Conservation (phyloP, 2,888 invertebrate species). For the Chloroclystis v-ata region DNA sequence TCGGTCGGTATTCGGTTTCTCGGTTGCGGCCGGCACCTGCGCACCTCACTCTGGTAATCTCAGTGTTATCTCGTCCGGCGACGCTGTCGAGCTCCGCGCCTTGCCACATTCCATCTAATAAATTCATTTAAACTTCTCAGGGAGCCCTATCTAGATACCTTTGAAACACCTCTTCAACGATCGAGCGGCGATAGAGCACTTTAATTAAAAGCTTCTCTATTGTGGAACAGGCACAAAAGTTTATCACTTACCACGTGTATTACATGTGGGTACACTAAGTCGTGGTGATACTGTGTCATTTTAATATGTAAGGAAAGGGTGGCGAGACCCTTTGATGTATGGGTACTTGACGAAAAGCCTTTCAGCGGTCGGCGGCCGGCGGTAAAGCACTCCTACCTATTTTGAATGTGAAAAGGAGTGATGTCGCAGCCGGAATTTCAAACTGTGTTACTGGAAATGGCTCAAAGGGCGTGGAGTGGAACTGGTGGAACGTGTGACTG, state of each 20-base stretch:
- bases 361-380: conserved; percentile 32
- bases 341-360: conserved; percentile 39
- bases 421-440: conserved; percentile 25
- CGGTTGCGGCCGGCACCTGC: conserved; percentile 46
- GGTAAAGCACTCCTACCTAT: conserved; percentile 28
- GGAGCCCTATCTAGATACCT: conserved; percentile 31
- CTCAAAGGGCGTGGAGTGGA: conserved; percentile 19
- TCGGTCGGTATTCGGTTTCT: conserved; percentile 39
- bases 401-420: conserved; percentile 34
- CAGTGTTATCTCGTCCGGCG: conserved; percentile 42
- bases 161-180: conserved; percentile 20
- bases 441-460: conserved; percentile 30
- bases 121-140: conserved; percentile 37
- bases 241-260: not conserved
- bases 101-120: conserved; percentile 47
- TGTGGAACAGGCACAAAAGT: conserved; percentile 19
- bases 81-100: conserved; percentile 40
- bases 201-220: conserved; percentile 37
- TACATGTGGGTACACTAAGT: conserved; percentile 3
- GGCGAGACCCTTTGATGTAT: conserved; percentile 42
- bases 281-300: conserved; percentile 24
- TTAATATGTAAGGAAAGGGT: conserved; percentile 34
- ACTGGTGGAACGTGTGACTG: conserved; percentile 23
- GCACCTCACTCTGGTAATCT: conserved; percentile 46
- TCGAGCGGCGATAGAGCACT: conserved; percentile 27